These are phyloP conservation scores for Ips typographus DNA, from an alignment of 1,140 invertebrate genomes.

Conservation along the genomic window DNA sequence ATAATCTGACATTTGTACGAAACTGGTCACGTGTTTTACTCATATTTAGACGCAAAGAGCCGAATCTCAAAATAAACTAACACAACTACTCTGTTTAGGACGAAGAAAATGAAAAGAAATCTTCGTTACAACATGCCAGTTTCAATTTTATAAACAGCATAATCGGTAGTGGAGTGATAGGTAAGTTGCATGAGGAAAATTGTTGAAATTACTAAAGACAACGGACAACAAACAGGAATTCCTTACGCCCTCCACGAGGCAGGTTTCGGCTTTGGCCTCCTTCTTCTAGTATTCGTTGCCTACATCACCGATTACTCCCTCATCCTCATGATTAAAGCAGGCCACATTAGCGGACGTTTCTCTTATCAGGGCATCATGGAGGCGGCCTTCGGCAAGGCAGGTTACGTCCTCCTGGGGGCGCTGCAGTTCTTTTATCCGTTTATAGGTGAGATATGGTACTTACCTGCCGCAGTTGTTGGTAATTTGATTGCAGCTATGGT, in stretches of 20 bases:
- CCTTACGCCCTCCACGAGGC: constrained; percentile 81
- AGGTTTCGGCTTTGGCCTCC: constrained; percentile 76
- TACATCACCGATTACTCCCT: constrained; percentile 83
- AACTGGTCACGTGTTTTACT: too few species aligned
- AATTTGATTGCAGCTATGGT: constrained; percentile 71
- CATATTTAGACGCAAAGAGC: too few species aligned
- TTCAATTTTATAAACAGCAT: constrained; percentile 96
- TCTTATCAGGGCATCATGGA: constrained; percentile 86
- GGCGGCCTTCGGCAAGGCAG: constrained; percentile 76
- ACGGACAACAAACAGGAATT: constrained; percentile 59
- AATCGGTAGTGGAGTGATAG: constrained; percentile 86
- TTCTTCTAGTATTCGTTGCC: constrained; percentile 74
- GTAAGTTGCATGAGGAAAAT: constrained; percentile 51
- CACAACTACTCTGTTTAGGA: constrained; percentile 44
- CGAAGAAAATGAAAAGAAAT: constrained; percentile 57
- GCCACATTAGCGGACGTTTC: constrained; percentile 76
- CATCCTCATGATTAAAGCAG: constrained; percentile 77
- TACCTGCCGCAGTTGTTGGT: constrained; percentile 43
- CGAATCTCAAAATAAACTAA: too few species aligned
- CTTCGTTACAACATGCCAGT: constrained; percentile 74
- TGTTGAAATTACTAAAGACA: too few species aligned
- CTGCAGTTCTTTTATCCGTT: constrained; percentile 87
- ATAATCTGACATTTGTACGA: too few species aligned
- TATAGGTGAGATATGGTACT: constrained; percentile 63
- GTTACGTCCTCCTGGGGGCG: constrained; percentile 75